Percentiles rank a stretch among this genome's conserved stretches.
Evolutionary conservation across 1,140 invertebrate species (phyloP).

Genomic region (Zaprionus davidi): DNA sequence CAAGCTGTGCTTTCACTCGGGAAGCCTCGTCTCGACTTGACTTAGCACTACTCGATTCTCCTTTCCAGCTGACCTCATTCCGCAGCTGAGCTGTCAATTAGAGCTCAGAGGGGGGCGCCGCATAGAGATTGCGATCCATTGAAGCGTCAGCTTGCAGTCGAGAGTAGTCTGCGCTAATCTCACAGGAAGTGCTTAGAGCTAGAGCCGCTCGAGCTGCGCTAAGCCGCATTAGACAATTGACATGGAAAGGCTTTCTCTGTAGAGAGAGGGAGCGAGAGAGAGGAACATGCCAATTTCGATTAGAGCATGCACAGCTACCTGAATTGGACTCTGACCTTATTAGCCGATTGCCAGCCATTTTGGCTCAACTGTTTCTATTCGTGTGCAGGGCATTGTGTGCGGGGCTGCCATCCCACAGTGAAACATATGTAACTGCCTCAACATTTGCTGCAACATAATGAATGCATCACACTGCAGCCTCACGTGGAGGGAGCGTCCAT

Average conservation of each 20-base stretch:
- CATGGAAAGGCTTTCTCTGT: slow-evolving; percentile 26
- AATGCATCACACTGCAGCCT: slow-evolving; percentile 42
- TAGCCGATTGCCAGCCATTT: slow-evolving; percentile 38
- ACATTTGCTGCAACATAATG: slow-evolving; percentile 57
- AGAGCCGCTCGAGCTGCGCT: slow-evolving; percentile 15
- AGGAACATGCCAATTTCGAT: slow-evolving; percentile 43
- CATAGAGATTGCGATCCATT: slow-evolving; percentile 31
- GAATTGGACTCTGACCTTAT: slow-evolving; percentile 43
- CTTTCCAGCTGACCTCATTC: slow-evolving; percentile 50
- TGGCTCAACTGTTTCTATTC: slow-evolving; percentile 4
- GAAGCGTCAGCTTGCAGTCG: slow-evolving; percentile 35
- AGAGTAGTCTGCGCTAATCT: slow-evolving; percentile 29
- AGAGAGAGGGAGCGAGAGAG: not conserved
- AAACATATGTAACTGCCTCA: slow-evolving; percentile 70
- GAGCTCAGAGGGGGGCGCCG: not conserved
- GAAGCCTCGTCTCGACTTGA: not conserved
- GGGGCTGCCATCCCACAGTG: slow-evolving; percentile 20
- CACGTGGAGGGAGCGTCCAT: slow-evolving; percentile 27
- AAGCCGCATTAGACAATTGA: slow-evolving; percentile 43
- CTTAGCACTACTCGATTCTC: not conserved
- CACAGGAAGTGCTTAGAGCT: slow-evolving; percentile 37
- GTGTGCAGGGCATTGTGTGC: slow-evolving; percentile 34
- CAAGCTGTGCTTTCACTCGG: slow-evolving; percentile 3
- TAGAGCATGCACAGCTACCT: slow-evolving; percentile 49
- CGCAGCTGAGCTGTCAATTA: slow-evolving; percentile 47